Conservation (phyloP, 2,797 vertebrate genomes). For the Balearica regulorum region DNA sequence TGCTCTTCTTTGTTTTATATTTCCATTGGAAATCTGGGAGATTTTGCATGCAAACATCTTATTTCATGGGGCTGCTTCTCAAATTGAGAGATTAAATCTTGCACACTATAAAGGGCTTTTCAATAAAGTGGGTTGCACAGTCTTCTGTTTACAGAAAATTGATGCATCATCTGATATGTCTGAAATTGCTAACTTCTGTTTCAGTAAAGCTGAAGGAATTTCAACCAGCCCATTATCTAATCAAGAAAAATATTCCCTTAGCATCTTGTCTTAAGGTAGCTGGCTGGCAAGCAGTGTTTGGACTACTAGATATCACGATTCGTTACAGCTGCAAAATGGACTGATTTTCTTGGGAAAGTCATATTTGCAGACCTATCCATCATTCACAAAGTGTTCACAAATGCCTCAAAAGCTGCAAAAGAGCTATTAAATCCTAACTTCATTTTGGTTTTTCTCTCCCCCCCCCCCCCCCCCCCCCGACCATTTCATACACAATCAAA, state of each 20-base stretch:
- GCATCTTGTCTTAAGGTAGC: conserved; percentile 72
- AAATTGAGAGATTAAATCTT: conserved; percentile 85
- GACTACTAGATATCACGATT: conserved; percentile 62
- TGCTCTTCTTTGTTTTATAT: conserved; percentile 79
- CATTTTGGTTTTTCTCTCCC: background rate
- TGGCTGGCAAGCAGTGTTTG: conserved; percentile 66
- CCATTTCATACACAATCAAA: background rate
- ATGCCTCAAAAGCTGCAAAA: conserved; percentile 11
- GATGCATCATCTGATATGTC: conserved; percentile 78
- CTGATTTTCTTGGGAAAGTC: conserved; percentile 62
- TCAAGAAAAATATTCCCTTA: conserved; percentile 72
- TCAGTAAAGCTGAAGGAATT: conserved; percentile 74
- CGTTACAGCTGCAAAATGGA: conserved; percentile 61
- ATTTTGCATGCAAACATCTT: conserved; percentile 83
- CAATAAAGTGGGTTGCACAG: conserved; percentile 77
- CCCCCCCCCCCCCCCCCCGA: background rate
- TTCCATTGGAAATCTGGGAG: conserved; percentile 79
- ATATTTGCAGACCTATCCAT: conserved; percentile 67
- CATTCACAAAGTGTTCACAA: conserved; percentile 35
- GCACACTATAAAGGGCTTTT: conserved; percentile 75
- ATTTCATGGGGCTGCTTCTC: conserved; percentile 82
- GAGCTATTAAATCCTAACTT: conserved; percentile 31
- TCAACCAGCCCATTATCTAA: conserved; percentile 76
- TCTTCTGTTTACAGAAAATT: conserved; percentile 80
- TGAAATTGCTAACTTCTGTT: conserved; percentile 78